These are phyloP conservation scores for Pachyrhynchus sulphureomaculatus DNA, from an alignment of 1,140 invertebrate genomes.

Conservation along the genomic window DNA sequence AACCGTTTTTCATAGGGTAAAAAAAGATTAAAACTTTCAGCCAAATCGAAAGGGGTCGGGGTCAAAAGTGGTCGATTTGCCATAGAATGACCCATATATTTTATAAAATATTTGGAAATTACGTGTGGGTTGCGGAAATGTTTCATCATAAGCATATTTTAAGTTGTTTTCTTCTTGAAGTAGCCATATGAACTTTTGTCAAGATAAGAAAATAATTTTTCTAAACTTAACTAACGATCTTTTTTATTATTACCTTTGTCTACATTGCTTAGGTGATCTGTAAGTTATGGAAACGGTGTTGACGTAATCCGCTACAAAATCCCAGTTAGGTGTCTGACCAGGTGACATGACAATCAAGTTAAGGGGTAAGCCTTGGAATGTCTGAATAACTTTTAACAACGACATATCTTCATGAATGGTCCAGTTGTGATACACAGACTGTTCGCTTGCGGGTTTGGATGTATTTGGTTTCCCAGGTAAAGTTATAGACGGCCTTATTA, in stretches of 20 bases:
- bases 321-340: slow-evolving; percentile 92
- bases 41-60: too few relatives aligned
- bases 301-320: slow-evolving; percentile 89
- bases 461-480: slow-evolving; percentile 58
- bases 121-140: too few relatives aligned
- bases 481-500: slow-evolving; percentile 62
- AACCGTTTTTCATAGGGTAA: too few relatives aligned
- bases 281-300: slow-evolving; percentile 79
- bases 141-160: too few relatives aligned
- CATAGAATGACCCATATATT: too few relatives aligned
- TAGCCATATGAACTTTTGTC: too few relatives aligned
- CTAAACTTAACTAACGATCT: too few relatives aligned
- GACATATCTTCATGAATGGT: slow-evolving; percentile 87
- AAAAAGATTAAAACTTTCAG: too few relatives aligned
- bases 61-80: too few relatives aligned
- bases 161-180: too few relatives aligned
- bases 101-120: too few relatives aligned
- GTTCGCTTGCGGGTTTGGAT: slow-evolving; percentile 61
- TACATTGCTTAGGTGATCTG: slow-evolving; percentile 86
- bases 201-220: too few relatives aligned
- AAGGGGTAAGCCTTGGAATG: slow-evolving; percentile 78
- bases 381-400: slow-evolving; percentile 81
- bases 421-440: slow-evolving; percentile 78
- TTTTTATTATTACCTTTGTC: slow-evolving; percentile 62
- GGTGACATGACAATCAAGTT: slow-evolving; percentile 77